phyloP scores from a whole-genome alignment of 2,797 vertebrate genomes.

The Fistularia commersonii region DNA sequence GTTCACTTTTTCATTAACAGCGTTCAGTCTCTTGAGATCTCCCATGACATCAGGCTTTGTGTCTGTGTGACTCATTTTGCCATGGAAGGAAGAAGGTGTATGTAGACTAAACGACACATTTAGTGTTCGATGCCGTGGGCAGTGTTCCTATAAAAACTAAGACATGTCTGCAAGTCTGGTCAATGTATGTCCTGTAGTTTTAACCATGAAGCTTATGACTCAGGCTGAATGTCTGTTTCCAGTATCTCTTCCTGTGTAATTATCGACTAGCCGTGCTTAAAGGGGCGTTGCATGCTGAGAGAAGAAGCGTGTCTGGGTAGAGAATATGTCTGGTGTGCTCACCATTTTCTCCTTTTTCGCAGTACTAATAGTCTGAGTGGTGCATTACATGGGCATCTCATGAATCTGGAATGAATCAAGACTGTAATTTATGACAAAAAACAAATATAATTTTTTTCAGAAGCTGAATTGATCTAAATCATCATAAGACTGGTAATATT shows the following conservation, averaged over 20 bases:
- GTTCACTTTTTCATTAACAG: constrained; percentile 62
- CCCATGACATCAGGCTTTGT: constrained; percentile 69
- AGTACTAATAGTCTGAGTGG: constrained; percentile 28
- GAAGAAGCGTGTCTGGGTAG: constrained; percentile 61
- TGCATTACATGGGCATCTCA: constrained; percentile 18
- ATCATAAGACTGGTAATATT: too few species aligned
- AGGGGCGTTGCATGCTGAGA: constrained; percentile 66
- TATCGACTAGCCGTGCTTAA: constrained; percentile 72
- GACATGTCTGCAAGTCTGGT: constrained; percentile 58
- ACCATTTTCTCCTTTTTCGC: constrained; percentile 47
- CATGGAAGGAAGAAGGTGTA: constrained; percentile 64
- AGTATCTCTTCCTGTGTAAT: constrained; percentile 76
- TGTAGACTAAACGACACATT: constrained; percentile 49
- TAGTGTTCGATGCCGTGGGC: constrained; percentile 58
- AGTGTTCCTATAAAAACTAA: constrained; percentile 55
- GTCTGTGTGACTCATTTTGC: constrained; percentile 66
- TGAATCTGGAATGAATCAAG: constrained; percentile 3
- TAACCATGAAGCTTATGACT: constrained; percentile 66
- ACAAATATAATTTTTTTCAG: too few species aligned
- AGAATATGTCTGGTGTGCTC: constrained; percentile 69
- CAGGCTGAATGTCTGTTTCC: constrained; percentile 71
- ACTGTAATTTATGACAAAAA: too few species aligned
- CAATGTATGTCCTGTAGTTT: constrained; percentile 58
- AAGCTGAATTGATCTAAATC: too few species aligned
- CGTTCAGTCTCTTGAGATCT: constrained; percentile 54